These are phyloP conservation scores for Chymomyza costata DNA, from an alignment of 1,140 invertebrate species.

Conservation along the genomic window DNA sequence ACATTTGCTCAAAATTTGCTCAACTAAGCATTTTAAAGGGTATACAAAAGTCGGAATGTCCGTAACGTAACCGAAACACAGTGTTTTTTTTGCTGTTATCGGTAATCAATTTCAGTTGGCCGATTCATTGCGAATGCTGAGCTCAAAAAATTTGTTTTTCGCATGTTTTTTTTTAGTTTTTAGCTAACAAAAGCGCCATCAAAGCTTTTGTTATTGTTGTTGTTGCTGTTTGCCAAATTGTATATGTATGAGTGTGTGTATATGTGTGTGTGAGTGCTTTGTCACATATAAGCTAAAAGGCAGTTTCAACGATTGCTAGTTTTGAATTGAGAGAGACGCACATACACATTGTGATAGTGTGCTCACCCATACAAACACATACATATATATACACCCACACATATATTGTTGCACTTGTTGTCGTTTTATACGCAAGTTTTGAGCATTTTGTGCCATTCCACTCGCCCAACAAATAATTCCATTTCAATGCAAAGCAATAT, in stretches of 20 bases:
- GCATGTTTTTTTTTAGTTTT: too few relatives aligned
- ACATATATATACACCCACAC: conserved; percentile 12
- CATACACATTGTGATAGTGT: background rate
- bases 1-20: too few relatives aligned
- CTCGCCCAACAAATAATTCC: conserved; percentile 58
- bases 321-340: conserved; percentile 54
- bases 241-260: conserved; percentile 21
- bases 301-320: conserved; percentile 54
- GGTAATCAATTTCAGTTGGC: conserved; percentile 69
- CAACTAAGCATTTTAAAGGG: too few relatives aligned
- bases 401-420: conserved; percentile 40
- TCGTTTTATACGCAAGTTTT: conserved; percentile 24
- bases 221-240: background rate
- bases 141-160: conserved; percentile 18
- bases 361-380: background rate
- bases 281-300: conserved; percentile 38
- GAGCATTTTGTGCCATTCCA: conserved; percentile 57
- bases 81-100: conserved; percentile 66
- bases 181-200: too few relatives aligned
- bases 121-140: conserved; percentile 21
- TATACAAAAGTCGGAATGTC: too few relatives aligned
- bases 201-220: conserved; percentile 2
- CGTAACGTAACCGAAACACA: too few relatives aligned
- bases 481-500: conserved; percentile 64
- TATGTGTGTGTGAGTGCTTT: conserved; percentile 2